phyloP scores from a whole-genome alignment of 2,888 invertebrate genomes.

The Mechanitis messenoides region DNA sequence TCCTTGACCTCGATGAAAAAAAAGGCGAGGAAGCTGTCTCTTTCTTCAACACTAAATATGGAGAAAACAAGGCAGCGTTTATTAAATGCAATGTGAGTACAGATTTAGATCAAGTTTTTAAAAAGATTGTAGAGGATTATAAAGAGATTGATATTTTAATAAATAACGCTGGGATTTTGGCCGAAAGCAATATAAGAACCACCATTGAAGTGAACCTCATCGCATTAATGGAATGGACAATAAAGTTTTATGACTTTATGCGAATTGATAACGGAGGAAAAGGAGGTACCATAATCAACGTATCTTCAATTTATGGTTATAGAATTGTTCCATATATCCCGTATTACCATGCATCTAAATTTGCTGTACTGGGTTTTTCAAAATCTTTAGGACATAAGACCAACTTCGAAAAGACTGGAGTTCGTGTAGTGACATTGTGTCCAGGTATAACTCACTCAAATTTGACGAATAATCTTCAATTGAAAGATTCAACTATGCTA shows the following conservation, averaged over 20 bases:
- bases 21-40: slow-evolving; percentile 21
- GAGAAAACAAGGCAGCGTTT: slow-evolving; percentile 55
- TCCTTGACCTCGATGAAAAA: slow-evolving; percentile 30
- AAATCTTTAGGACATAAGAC: slow-evolving; percentile 54
- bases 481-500: slow-evolving; percentile 23
- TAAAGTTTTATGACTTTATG: slow-evolving; percentile 73
- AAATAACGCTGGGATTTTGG: slow-evolving; percentile 52
- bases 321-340: slow-evolving; percentile 64
- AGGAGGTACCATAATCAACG: slow-evolving; percentile 79
- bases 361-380: slow-evolving; percentile 64
- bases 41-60: slow-evolving; percentile 47
- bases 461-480: slow-evolving; percentile 17
- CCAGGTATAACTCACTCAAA: slow-evolving; percentile 58
- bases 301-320: slow-evolving; percentile 75
- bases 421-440: slow-evolving; percentile 62
- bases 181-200: slow-evolving; percentile 32
- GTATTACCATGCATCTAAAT: slow-evolving; percentile 75
- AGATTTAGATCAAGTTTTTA: slow-evolving; percentile 53
- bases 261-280: slow-evolving; percentile 66
- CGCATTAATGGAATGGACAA: slow-evolving; percentile 46
- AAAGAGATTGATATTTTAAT: slow-evolving; percentile 51
- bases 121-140: slow-evolving; percentile 36
- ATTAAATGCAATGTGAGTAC: slow-evolving; percentile 65
- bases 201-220: slow-evolving; percentile 44
- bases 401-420: slow-evolving; percentile 58